These are phyloP conservation scores for Rutilus rutilus DNA, from an alignment of 2,113 vertebrate species.

Conservation along the genomic window DNA sequence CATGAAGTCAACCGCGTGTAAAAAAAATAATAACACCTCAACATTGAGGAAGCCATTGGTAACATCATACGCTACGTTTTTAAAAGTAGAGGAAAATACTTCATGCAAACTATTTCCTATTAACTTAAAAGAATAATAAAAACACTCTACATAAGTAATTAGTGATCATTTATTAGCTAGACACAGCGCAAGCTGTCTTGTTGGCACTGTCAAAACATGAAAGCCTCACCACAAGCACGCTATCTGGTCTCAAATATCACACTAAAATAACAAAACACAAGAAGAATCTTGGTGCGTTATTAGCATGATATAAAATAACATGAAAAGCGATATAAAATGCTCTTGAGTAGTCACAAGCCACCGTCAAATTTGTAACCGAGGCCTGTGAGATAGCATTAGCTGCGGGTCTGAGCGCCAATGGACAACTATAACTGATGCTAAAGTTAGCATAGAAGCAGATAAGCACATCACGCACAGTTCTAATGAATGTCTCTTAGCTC, in stretches of 20 bases:
- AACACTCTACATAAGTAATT: not conserved
- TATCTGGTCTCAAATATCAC: not conserved
- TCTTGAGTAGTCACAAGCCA: not conserved
- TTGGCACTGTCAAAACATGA: conserved; percentile 22
- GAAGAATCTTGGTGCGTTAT: not conserved
- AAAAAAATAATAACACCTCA: not conserved
- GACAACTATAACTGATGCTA: not conserved
- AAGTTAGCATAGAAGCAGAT: not conserved
- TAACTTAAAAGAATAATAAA: not conserved
- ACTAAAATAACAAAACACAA: not conserved
- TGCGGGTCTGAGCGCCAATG: not conserved
- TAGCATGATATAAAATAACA: not conserved
- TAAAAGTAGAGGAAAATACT: not conserved
- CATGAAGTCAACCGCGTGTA: not conserved
- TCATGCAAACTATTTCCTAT: not conserved
- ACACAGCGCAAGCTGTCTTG: not conserved
- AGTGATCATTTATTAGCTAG: not conserved
- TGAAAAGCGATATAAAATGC: not conserved
- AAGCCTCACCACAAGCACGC: not conserved
- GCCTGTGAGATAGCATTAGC: not conserved
- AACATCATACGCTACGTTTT: not conserved
- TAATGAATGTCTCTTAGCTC: not conserved
- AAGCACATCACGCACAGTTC: not conserved
- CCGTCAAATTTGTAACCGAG: not conserved
- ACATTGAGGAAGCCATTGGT: not conserved